Percentiles rank a stretch among this genome's conserved stretches.
These are phyloP conservation scores for Chloroceryle inda DNA, from an alignment of 2,797 vertebrate species.

Conservation along the genomic window DNA sequence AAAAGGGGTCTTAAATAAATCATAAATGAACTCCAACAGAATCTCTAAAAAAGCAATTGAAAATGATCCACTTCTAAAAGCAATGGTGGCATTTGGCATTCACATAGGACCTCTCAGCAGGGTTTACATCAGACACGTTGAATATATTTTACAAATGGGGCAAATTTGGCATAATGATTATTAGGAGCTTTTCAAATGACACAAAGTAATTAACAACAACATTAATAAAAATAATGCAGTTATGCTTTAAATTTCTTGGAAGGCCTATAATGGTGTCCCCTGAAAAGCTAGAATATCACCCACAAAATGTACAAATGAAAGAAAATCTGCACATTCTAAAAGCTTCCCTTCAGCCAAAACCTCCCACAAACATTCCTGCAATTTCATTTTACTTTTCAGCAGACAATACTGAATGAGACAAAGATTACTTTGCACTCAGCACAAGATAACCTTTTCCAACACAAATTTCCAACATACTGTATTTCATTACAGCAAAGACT, in stretches of 20 bases:
- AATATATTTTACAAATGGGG: not conserved
- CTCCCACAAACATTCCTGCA: not conserved
- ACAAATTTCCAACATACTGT: not conserved
- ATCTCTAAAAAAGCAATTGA: not conserved
- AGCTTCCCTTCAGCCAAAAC: not conserved
- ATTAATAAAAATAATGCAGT: not conserved
- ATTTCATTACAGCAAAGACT: conserved; percentile 9
- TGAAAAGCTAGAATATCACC: not conserved
- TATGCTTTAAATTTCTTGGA: not conserved
- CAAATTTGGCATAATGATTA: not conserved
- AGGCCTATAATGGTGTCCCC: not conserved
- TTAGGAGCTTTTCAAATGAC: not conserved
- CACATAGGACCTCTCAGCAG: not conserved
- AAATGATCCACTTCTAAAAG: not conserved
- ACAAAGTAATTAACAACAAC: not conserved
- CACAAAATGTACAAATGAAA: not conserved
- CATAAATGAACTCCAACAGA: not conserved
- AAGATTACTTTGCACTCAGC: not conserved
- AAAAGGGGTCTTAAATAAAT: not conserved
- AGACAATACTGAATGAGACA: conserved; percentile 21
- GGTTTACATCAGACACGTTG: not conserved
- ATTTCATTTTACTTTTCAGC: conserved; percentile 9
- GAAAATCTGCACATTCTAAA: not conserved
- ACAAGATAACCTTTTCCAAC: not conserved
- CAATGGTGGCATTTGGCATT: not conserved